Evolutionary conservation across 2,113 vertebrate genomes (phyloP), one percentile per base, ranked within the genome.

Genomic region (Noturus placidus): DNA sequence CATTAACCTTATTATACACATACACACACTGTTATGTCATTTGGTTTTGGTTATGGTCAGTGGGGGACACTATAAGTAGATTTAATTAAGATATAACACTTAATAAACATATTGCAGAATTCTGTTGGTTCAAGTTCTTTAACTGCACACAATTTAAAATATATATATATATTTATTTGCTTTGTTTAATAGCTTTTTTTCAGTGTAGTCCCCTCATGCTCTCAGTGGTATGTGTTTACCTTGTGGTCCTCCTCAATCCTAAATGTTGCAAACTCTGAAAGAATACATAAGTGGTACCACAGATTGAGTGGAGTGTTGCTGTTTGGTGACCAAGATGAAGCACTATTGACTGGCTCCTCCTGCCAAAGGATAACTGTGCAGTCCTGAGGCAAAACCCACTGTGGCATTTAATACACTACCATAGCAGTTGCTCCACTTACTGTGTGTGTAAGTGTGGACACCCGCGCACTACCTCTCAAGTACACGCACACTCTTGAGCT

Each of bases 391-490:
- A 93, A 95, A 95, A 95, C 92, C 94, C 89, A 93, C 94, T 93
- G 93, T 95, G 95, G 93, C 94, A 92, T 95, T 95, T 95, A 95
- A 95, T 96, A 95, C 93, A 95, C 94, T 95, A 93, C 92, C 93
- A 94, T 93, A 85, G 92, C 91, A 93, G 92, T 93, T 91, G 91
- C 93, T 91, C 63, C 91, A 92, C 92, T 90, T 89, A 70, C 56
- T 63, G 72, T 80, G 81, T 50, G 70, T 57, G 30, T 56, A 69
- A 65, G 72, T 85, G 56, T 67, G 56, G 72, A 79, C 35, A 88
- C 59, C 52, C 17, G 80, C 50, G 59, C 72, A 77, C 70, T 81
- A 52, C 84, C 65, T 84, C 65, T 63, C 76, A 80, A 65, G 82
- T 67, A 61, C 79, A 88, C 72, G 84, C 76, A 56, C 25, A n/a